A percentile compares a stretch with the other conserved stretches of the same genome.
Evolutionary conservation across 2,113 vertebrate species (phyloP).

Genomic region (Sisor rabdophorus): DNA sequence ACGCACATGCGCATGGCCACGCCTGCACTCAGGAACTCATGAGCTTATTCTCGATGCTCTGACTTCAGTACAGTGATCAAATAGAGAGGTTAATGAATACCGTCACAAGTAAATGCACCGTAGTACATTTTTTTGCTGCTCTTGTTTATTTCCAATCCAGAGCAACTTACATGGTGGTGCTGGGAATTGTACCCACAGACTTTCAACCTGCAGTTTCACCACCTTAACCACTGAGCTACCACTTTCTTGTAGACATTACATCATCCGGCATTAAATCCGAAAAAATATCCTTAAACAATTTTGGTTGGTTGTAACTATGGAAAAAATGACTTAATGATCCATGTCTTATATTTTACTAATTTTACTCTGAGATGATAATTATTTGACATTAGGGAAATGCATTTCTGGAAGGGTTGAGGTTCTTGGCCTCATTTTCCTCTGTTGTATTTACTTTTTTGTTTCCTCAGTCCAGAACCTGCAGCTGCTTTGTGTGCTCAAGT

Average conservation of each 20-base stretch:
- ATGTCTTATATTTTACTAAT: background rate
- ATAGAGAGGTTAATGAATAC: background rate
- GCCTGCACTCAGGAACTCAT: background rate
- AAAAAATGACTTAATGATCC: background rate
- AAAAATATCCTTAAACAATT: background rate
- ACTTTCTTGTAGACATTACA: background rate
- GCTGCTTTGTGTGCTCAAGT: conserved; percentile 6
- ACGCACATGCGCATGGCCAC: conserved; percentile 33
- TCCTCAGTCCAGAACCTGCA: conserved; percentile 2
- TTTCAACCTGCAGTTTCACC: too few species aligned
- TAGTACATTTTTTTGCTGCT: too few species aligned
- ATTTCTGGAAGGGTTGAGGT: background rate
- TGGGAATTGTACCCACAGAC: too few species aligned
- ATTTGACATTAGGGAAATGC: conserved; percentile 1
- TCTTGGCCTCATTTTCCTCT: background rate
- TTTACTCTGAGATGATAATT: background rate
- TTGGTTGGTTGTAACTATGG: background rate
- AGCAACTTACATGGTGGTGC: too few species aligned
- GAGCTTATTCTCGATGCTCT: background rate
- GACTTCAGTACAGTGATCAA: background rate
- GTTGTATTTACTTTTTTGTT: background rate
- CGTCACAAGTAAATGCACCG: background rate
- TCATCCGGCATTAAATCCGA: background rate
- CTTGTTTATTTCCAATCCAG: too few species aligned
- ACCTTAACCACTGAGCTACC: too few species aligned